These are phyloP conservation scores for Xenentodon cancila DNA, from an alignment of 2,797 vertebrate genomes.

Conservation along the genomic window DNA sequence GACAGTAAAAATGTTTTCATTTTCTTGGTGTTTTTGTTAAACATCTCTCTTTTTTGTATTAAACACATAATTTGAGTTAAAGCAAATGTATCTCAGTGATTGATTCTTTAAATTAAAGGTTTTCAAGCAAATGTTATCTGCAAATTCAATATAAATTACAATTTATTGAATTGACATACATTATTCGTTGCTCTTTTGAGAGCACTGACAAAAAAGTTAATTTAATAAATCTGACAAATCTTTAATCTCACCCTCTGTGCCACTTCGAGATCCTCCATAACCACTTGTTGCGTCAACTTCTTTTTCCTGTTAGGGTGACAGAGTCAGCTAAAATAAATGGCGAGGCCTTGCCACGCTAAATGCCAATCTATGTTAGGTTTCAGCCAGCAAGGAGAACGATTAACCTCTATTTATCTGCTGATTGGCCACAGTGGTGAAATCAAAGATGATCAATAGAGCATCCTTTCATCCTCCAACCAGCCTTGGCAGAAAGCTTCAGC, in stretches of 20 bases:
- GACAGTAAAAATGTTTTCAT: too few species aligned
- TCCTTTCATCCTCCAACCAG: conserved; percentile 55
- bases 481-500: conserved; percentile 53
- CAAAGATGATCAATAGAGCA: conserved; percentile 66
- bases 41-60: too few species aligned
- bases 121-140: not conserved
- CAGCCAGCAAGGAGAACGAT: conserved; percentile 47
- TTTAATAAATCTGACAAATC: conserved; percentile 29
- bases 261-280: conserved; percentile 8
- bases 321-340: conserved; percentile 59
- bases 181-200: not conserved
- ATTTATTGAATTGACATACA: not conserved
- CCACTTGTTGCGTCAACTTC: conserved; percentile 27
- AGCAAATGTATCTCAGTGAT: too few species aligned
- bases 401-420: conserved; percentile 69
- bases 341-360: conserved; percentile 50
- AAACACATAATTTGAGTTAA: too few species aligned
- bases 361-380: conserved; percentile 71
- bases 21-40: too few species aligned
- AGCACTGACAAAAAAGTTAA: conserved; percentile 17
- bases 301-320: conserved; percentile 27
- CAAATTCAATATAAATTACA: not conserved
- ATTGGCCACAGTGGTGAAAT: conserved; percentile 53
- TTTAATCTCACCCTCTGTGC: conserved; percentile 4
- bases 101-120: too few species aligned